Evolutionary conservation across 2,888 invertebrate genomes (phyloP).

Genomic region (Drosophila pegasa): DNA sequence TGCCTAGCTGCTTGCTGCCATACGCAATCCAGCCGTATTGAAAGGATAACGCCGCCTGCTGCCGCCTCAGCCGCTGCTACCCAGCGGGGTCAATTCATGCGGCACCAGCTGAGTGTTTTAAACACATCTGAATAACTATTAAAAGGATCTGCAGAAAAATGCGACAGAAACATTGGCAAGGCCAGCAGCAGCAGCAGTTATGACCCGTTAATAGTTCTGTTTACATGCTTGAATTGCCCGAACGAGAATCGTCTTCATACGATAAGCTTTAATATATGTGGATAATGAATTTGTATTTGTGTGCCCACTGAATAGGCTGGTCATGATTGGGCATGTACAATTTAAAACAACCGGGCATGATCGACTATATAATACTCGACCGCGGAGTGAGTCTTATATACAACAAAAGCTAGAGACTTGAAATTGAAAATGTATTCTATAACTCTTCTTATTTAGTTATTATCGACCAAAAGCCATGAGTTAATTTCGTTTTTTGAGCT

Average conservation of each 20-base stretch:
- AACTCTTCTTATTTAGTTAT: too few relatives aligned
- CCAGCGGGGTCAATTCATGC: conserved; percentile 37
- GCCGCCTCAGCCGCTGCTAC: conserved; percentile 19
- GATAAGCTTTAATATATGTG: neutral
- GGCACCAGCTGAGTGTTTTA: conserved; percentile 48
- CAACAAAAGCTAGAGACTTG: too few relatives aligned
- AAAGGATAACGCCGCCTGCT: conserved; percentile 30
- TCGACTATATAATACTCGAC: neutral
- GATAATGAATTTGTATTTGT: neutral
- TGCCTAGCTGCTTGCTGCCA: conserved; percentile 5
- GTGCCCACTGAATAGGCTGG: neutral
- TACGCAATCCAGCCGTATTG: conserved; percentile 25
- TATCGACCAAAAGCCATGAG: too few relatives aligned
- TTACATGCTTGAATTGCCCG: conserved; percentile 3
- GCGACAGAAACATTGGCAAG: neutral
- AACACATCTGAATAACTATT: conserved; percentile 45
- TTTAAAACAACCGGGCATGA: neutral
- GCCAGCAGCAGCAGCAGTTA: conserved; percentile 7
- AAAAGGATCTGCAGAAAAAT: conserved; percentile 16
- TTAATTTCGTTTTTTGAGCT: too few relatives aligned
- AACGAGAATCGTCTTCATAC: neutral
- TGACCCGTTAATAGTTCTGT: conserved; percentile 20
- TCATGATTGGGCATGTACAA: neutral
- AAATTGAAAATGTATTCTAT: too few relatives aligned
- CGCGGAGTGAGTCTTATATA: too few relatives aligned